Percentiles rank a stretch among this genome's conserved stretches.
These are phyloP conservation scores for Parnassius glacialis DNA, from an alignment of 2,888 invertebrate genomes.

Conservation along the genomic window DNA sequence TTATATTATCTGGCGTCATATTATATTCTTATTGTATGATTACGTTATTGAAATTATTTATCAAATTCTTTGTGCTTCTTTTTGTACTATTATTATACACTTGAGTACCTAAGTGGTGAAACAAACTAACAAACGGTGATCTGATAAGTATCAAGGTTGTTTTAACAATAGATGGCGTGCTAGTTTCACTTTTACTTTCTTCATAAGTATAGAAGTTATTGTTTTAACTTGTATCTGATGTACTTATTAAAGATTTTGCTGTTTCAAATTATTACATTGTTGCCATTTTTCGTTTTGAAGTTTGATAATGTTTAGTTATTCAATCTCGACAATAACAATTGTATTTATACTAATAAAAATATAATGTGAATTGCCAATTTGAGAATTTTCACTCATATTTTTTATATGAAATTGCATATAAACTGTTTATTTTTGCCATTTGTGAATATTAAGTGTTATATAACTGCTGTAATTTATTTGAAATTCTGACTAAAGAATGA, in stretches of 20 bases:
- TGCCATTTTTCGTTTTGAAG: too few species aligned
- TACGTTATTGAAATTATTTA: slow-evolving; percentile 1
- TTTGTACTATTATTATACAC: slow-evolving; percentile 9
- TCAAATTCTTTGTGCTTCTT: slow-evolving; percentile 10
- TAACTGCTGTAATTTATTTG: too few species aligned
- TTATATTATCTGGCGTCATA: too few species aligned
- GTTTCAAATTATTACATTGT: neutral
- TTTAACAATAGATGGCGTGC: slow-evolving; percentile 21
- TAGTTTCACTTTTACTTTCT: slow-evolving; percentile 14
- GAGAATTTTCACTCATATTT: too few species aligned
- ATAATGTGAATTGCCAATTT: too few species aligned
- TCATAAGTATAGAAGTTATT: slow-evolving; percentile 2
- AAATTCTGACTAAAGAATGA: too few species aligned
- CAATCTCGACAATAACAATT: too few species aligned
- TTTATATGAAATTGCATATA: too few species aligned
- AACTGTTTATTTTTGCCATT: too few species aligned
- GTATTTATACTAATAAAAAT: too few species aligned
- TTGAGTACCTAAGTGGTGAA: slow-evolving; percentile 3
- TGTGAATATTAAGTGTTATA: too few species aligned
- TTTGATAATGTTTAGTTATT: too few species aligned
- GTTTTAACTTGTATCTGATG: slow-evolving; percentile 8
- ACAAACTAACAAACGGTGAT: slow-evolving; percentile 16
- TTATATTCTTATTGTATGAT: neutral
- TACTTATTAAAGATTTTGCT: slow-evolving; percentile 17
- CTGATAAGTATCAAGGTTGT: slow-evolving; percentile 20